Evolutionary conservation across 2,113 vertebrate genomes (phyloP), one percentile per base, ranked within the genome.

Genomic region (Erythrocebus patas): DNA sequence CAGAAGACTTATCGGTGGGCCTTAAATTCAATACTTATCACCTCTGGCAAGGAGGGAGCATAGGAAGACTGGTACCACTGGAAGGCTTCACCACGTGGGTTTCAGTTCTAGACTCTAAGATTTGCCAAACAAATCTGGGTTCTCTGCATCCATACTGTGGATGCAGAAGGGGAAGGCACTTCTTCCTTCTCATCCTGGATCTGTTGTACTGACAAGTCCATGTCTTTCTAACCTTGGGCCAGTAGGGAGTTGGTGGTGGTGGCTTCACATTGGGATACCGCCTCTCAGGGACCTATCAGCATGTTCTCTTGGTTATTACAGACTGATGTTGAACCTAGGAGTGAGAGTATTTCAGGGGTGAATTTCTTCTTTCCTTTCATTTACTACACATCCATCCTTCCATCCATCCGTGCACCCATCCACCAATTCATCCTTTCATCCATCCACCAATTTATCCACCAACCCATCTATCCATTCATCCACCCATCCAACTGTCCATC

Each of bases 251-350:
- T 11, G 4, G 16, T 13, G 14, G 10, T 13, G 14, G 64, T n/a
- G n/a, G 43, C 23, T 50, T 89, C n/a, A 4, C 2, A 1, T 1
- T 5, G 18, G 30, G 0, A 1, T 13, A 55, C 6, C 4, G 4
- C 23, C 17, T 18, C 83, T 17, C 3, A 7, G 38, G 22, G 13
- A 6, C 32, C 14, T n/a, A 6, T 55, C 18, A 79, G 12, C 4
- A 2, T 43, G 5, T 50, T 55, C 30, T 38, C 40, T 43, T 43
- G 43, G 75, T 9, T 45, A n/a, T n/a, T 55, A n/a, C 0, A 92
- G 45, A 45, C 20, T 30, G 23, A 86, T 64, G 3, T 8, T 61
- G 68, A 66, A 18, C 40, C 38, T 18, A 12, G n/a, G 9, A 16
- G 27, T 12, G 22, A 68, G 22, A 84, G 20, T 12, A 48, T 64